A percentile compares a stretch with the other conserved stretches of the same genome.
Evolutionary conservation across 2,888 invertebrate species (phyloP).

Genomic region (Plagodis pulveraria): DNA sequence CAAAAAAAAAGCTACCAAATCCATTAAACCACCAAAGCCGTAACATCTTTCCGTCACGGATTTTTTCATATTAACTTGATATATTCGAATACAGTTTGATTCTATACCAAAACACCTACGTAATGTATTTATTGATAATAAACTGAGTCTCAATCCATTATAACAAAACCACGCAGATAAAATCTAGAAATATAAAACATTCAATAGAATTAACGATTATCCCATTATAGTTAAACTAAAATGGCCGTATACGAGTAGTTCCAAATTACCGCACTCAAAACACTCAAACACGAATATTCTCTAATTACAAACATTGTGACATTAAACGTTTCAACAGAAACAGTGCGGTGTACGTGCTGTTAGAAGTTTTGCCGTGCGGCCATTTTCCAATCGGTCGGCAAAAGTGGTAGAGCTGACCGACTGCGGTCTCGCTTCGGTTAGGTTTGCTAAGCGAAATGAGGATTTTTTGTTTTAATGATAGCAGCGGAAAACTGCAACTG

Average conservation of each 20-base stretch:
- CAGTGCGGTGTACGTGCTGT: constrained; percentile 6
- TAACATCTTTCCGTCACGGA: no score
- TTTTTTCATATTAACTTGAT: no score
- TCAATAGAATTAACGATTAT: not conserved
- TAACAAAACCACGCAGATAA: no score
- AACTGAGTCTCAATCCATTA: no score
- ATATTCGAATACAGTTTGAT: no score
- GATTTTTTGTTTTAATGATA: constrained; percentile 23
- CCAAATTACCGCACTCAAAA: constrained; percentile 2
- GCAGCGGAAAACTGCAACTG: constrained; percentile 12
- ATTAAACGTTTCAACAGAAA: constrained; percentile 8
- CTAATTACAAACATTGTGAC: constrained; percentile 17
- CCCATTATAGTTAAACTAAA: not conserved
- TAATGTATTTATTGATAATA: no score
- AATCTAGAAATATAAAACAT: no score
- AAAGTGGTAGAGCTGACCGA: constrained; percentile 4
- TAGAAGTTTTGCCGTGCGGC: constrained; percentile 10
- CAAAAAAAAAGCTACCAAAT: no score
- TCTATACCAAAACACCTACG: no score
- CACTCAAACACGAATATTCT: constrained; percentile 1
- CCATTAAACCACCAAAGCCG: no score
- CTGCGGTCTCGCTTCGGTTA: constrained; percentile 14
- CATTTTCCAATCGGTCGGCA: constrained; percentile 12
- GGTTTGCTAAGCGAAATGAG: constrained; percentile 13
- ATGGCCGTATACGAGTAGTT: not conserved